phyloP scores from a whole-genome alignment of 2,888 invertebrate species.

The Tinea pellionella region DNA sequence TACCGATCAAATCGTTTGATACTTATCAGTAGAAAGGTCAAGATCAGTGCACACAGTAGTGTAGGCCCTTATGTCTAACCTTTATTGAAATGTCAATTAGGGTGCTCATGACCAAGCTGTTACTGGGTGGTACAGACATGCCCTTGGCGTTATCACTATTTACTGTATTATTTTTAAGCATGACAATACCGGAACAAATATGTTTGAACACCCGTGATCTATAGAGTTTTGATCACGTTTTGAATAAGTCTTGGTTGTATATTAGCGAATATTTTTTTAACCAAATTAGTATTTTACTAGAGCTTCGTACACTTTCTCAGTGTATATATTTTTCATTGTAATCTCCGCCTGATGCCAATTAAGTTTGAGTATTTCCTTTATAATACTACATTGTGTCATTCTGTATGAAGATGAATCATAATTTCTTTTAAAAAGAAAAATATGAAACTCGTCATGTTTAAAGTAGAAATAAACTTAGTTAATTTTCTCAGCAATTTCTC shows the following conservation, averaged over 20 bases:
- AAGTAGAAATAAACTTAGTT: not conserved
- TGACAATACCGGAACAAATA: not conserved
- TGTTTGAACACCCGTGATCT: too few relatives aligned
- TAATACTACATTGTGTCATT: too few relatives aligned
- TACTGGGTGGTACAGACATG: not conserved
- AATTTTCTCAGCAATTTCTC: not conserved
- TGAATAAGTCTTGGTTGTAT: too few relatives aligned
- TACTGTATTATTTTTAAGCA: too few relatives aligned
- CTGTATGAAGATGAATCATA: too few relatives aligned
- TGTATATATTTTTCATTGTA: too few relatives aligned
- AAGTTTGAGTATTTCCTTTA: too few relatives aligned
- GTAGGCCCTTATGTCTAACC: constrained; percentile 10
- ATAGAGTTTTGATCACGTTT: too few relatives aligned
- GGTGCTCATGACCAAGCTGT: constrained; percentile 7
- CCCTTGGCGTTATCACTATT: not conserved
- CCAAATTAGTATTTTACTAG: too few relatives aligned
- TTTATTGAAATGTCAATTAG: constrained; percentile 15
- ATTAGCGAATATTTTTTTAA: too few relatives aligned
- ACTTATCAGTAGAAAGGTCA: constrained; percentile 19
- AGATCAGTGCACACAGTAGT: constrained; percentile 15
- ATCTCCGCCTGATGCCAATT: too few relatives aligned
- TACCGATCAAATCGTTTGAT: not conserved
- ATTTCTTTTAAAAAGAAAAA: not conserved
- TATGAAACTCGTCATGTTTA: not conserved
- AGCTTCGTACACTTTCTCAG: too few relatives aligned